These are phyloP conservation scores for Drosophila grimshawi DNA, from an alignment of 1,140 invertebrate species.

Conservation along the genomic window DNA sequence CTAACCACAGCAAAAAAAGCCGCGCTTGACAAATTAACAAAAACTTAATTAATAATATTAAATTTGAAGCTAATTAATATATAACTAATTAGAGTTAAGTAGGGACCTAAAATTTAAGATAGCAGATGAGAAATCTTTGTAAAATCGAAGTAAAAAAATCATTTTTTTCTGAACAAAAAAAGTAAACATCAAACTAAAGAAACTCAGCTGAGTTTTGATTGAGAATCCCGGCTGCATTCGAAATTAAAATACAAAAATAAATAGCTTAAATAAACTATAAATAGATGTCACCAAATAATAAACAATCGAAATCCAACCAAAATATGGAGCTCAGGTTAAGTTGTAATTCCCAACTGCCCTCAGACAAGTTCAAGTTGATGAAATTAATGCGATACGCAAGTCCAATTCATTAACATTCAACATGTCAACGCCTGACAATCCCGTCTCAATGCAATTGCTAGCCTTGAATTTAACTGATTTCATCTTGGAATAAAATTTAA, in stretches of 20 bases:
- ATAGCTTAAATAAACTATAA: no score
- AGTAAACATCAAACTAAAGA: no score
- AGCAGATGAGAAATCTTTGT: no score
- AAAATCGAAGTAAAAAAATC: no score
- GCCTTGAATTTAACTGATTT: slow-evolving; percentile 70
- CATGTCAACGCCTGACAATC: slow-evolving; percentile 70
- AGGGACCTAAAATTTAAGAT: no score
- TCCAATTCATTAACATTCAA: slow-evolving; percentile 67
- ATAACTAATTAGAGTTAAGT: neutral
- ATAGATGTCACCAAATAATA: no score
- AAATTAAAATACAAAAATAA: no score
- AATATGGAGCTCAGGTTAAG: no score
- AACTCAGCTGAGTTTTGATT: no score
- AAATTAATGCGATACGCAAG: slow-evolving; percentile 30
- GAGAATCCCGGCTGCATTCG: no score
- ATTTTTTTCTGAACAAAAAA: no score
- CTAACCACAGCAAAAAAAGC: slow-evolving; percentile 58
- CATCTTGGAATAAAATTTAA: slow-evolving; percentile 67
- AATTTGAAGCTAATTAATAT: slow-evolving; percentile 4
- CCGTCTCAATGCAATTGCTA: slow-evolving; percentile 58
- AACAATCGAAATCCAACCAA: no score
- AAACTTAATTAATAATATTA: slow-evolving; percentile 10
- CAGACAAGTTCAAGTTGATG: slow-evolving; percentile 38
- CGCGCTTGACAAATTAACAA: slow-evolving; percentile 35
- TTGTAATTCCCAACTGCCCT: slow-evolving; percentile 31